Evolutionary conservation across 37 sponge, comb jelly and placozoan species (phyloP), one percentile per base, ranked within the genome.

Genomic region (Lycopodina hypogea): DNA sequence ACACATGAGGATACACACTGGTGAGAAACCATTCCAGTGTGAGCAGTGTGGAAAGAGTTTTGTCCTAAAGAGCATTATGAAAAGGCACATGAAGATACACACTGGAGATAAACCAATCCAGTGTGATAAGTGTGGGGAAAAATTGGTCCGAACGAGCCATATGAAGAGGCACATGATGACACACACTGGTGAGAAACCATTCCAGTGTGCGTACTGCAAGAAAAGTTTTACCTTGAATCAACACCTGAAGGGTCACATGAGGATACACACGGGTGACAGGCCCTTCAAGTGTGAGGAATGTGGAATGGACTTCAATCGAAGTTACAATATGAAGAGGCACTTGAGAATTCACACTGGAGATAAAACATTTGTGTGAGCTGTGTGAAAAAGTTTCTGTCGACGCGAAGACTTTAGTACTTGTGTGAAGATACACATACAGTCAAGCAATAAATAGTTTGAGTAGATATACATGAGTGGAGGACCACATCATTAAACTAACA

Each of bases 171-270:
- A 90, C 65, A 21, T 78, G 52, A 62, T 63, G 26, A 82, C 45
- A 57, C 91, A 90, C 67, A 45, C 48, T 39, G 38, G 72, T 29
- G 34, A 34, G 34, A 95, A 69, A 22, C 93, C 89, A 72, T 89
- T 73, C 79, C 57, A 87, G 24, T 76, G 76, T 26, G 28, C 58
- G 40, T 38, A 59, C 40, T 76, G 76, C 56, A 28, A 26, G 33
- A 76, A 59, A 62, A 32, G 38, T n/a, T 76, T 76, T 21, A 40
- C 4, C 29, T 61, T 7, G 36, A 35, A 24, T 4, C 1, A 15
- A n/a, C 52, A 1, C 30, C 32, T 57, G 32, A 29, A 69, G 60
- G n/a, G 42, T 2, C 71, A 80, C 71, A 7, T 40, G 1, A 61
- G 81, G 6, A 69, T 70, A 3, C 71, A 64, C 30, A 39, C 88